Conservation (phyloP, 2,113 vertebrate species). For the Gasterosteus nipponicus region DNA sequence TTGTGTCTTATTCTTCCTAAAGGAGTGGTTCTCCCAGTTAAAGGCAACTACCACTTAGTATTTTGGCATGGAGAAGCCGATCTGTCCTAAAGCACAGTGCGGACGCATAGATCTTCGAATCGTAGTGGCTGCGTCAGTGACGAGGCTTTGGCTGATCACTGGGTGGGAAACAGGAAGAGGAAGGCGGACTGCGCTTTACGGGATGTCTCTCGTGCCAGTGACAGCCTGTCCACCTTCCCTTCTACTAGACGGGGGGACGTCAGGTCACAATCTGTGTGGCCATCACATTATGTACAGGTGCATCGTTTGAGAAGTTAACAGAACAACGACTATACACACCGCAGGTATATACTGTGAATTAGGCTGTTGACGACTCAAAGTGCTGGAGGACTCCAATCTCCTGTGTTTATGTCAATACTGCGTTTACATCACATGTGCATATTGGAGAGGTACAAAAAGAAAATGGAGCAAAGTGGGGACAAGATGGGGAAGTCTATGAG, state of each 20-base stretch:
- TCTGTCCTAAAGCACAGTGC: neutral
- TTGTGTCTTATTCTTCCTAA: neutral
- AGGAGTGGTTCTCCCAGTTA: neutral
- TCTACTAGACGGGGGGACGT: constrained; percentile 23
- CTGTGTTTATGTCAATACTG: neutral
- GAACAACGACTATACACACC: constrained; percentile 5
- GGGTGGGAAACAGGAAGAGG: constrained; percentile 28
- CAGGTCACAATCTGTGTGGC: neutral
- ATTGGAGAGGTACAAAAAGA: neutral
- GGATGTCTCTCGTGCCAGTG: constrained; percentile 14
- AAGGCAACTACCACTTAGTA: neutral
- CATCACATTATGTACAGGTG: neutral
- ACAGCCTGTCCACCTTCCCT: constrained; percentile 23
- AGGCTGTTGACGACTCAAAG: constrained; percentile 64
- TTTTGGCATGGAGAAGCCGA: neutral
- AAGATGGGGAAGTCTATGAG: neutral
- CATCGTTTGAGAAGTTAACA: neutral
- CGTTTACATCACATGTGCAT: too few relatives aligned
- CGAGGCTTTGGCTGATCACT: constrained; percentile 43
- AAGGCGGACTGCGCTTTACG: too few relatives aligned
- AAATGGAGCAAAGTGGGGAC: constrained; percentile 1
- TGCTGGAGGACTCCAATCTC: constrained; percentile 25
- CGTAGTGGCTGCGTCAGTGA: constrained; percentile 4
- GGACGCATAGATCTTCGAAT: constrained; percentile 69
- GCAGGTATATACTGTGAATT: constrained; percentile 26